Base-by-base conservation (phyloP, 2,113 vertebrate species). In the Rynchops niger region DNA sequence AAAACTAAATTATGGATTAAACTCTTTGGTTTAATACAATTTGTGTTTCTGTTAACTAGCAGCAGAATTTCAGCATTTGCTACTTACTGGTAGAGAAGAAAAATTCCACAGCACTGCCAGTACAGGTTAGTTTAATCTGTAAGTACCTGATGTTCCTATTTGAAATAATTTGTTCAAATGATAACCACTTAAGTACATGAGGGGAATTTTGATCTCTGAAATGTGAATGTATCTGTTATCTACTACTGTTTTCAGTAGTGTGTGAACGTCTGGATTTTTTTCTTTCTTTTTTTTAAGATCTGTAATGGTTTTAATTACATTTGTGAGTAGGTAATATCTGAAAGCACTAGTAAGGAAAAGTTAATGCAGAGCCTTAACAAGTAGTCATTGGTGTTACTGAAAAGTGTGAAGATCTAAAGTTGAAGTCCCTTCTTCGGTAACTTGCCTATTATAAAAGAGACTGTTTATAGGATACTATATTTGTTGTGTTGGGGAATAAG, bases 21-120 rank as follows among this genome's bases (percentile, higher is more conserved):
- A 97, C 97, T 98, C 96, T 94, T 98, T 97, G 97, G 97, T 99
- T 98, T 98, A 99, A 99, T 98, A 97, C 97, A 98, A 98, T 99
- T 98, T 99, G 98, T 99, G 98, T 99, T 99, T 99, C 98, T 99
- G 98, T 99, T 98, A 98, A 99, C 99, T 99, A 99, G 99, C 99
- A 98, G 98, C 98, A 98, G 98, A 98, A 98, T 98, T 98, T 98
- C 98, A 98, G 98, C 98, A 98, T 98, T 99, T 98, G 97, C 98
- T 98, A 98, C 98, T 99, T 99, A 99, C 98, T 99, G 98, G 98
- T 99, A 99, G 98, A 99, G 98, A 99, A 99, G 99, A 98, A 98
- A 98, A 99, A 98, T 97, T 98, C 98, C 98, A 98, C 98, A 99
- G 98, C 98, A 98, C 98, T 99, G 99, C 98, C 99, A 99, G 99